Percentiles rank a stretch among this genome's conserved stretches.
Evolutionary conservation across 2,797 vertebrate species (phyloP).

Genomic region (Falco novaeseelandiae): DNA sequence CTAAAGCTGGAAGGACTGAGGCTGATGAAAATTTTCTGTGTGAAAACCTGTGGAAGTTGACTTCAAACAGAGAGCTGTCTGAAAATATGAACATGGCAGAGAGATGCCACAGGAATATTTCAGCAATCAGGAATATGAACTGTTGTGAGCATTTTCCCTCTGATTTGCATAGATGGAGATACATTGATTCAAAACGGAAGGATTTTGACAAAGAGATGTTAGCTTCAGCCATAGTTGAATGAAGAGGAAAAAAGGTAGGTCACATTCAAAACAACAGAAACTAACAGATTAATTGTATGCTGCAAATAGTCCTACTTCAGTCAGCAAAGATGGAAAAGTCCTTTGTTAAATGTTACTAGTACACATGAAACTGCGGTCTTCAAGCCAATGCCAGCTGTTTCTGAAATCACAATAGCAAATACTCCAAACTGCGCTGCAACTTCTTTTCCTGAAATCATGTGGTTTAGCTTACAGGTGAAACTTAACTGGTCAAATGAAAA

Average conservation of each 20-base stretch:
- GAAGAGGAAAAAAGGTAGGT: slow-evolving; percentile 65
- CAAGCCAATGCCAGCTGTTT: background rate
- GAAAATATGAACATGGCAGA: accelerated
- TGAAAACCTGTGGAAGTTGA: background rate
- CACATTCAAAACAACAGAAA: slow-evolving; percentile 58
- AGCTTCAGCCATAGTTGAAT: slow-evolving; percentile 61
- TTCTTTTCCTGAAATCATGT: background rate
- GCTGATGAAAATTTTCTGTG: background rate
- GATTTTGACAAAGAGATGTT: slow-evolving; percentile 63
- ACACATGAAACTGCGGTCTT: slow-evolving; percentile 42
- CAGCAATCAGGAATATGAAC: background rate
- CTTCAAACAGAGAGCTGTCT: background rate
- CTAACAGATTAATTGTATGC: slow-evolving; percentile 23
- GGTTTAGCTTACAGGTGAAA: background rate
- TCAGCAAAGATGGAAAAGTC: slow-evolving; percentile 52
- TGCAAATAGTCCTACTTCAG: slow-evolving; percentile 37
- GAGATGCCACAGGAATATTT: background rate
- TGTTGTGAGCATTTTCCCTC: slow-evolving; percentile 24
- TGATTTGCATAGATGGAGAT: slow-evolving; percentile 27
- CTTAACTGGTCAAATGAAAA: background rate
- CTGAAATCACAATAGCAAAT: background rate
- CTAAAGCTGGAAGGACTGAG: background rate
- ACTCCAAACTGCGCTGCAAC: background rate
- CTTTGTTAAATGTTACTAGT: slow-evolving; percentile 1
- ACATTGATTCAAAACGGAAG: slow-evolving; percentile 57